These are phyloP conservation scores for Crypturellus tataupa DNA, from an alignment of 2,797 vertebrate species.

Conservation along the genomic window DNA sequence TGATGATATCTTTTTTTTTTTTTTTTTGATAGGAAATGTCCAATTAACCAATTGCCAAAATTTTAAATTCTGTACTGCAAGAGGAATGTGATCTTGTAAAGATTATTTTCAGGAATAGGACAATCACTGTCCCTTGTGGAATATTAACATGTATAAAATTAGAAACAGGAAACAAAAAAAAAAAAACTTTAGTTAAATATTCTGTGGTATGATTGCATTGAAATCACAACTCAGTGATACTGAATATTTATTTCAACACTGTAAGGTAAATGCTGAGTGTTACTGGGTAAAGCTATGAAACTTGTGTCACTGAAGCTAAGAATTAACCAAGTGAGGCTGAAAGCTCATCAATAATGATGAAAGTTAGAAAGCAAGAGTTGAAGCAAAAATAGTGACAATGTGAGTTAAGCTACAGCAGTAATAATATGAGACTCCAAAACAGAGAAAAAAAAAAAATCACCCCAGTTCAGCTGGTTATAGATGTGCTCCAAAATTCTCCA, in stretches of 20 bases:
- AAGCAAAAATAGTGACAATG: background rate
- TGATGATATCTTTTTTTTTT: background rate
- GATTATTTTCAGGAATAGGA: background rate
- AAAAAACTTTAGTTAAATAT: background rate
- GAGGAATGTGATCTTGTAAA: background rate
- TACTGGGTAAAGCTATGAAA: background rate
- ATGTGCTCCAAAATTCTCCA: background rate
- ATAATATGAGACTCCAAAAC: background rate
- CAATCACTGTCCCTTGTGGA: background rate
- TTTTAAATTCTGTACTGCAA: background rate
- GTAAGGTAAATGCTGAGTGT: background rate
- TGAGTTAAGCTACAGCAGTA: background rate
- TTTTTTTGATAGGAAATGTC: background rate
- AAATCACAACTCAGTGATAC: background rate
- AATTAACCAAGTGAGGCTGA: background rate
- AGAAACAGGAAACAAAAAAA: background rate
- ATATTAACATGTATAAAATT: background rate
- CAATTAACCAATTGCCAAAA: background rate
- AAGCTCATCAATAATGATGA: background rate
- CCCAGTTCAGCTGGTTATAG: background rate
- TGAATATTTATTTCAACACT: background rate
- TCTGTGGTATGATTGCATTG: background rate
- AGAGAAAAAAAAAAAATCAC: fast-evolving
- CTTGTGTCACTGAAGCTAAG: background rate
- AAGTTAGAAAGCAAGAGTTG: background rate